Base-by-base conservation (phyloP, 2,888 invertebrate genomes). In the Mamestra brassicae region DNA sequence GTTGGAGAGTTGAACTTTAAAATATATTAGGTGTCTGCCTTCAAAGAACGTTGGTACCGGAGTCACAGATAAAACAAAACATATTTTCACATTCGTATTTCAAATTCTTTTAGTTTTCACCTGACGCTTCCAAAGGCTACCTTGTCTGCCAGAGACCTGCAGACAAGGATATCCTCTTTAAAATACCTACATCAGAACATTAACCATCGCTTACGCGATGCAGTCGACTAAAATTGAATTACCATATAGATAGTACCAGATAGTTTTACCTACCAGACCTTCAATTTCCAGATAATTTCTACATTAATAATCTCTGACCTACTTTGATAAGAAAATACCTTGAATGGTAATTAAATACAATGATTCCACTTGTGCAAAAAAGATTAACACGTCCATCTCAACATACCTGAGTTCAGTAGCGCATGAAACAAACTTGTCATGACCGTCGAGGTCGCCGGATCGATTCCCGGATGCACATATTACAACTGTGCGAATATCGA, bases 401-500 rank as follows among this genome's bases (percentile, higher is more conserved):
- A 47, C 73, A 77, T 71, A 58, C 34, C 55, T 60, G 36, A 69
- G 77, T 58, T 70, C 78, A 77, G 74, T 75, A 76, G 82, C 45
- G 85, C 87, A 76, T 85, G 75, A 78, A 82, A 71, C 36, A 50
- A 76, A 73, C 80, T 71, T 54, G 86, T 70, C 81, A 67, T 73
- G 76, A 75, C 66, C 57, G 80, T 55, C 85, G 85, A 85, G 87
- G 85, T 77, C 85, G 61, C 52, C 52, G 66, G 74, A 77, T 79
- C 83, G 71, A 82, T 79, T 85, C 83, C 85, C 77, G 85, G 87
- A 85, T 85, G 87, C 77, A 36, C 55, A 55, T 74, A 77, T n/a
- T 60, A 74, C 72, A 74, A 75, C 68, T 15, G 73, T 70, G 71
- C 65, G 55, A 86, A 77, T 75, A 67, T 75, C 62, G 34, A 70